These are phyloP conservation scores for Aphelenchoides fujianensis DNA, from an alignment of 1,140 invertebrate species.

Conservation along the genomic window DNA sequence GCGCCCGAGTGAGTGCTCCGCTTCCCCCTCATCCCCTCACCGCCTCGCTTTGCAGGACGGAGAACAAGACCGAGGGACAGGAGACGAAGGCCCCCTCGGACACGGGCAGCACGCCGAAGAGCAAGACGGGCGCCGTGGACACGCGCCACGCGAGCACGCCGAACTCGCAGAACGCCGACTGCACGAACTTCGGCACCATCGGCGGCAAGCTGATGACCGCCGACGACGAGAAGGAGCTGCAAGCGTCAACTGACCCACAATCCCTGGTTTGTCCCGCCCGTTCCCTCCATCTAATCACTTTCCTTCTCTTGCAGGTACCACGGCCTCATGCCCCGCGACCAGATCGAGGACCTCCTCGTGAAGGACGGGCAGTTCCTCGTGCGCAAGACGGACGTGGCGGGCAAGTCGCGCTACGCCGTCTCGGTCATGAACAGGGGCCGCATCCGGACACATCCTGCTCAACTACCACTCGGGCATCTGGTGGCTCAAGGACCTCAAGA, in stretches of 20 bases:
- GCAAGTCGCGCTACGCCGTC: constrained; percentile 27
- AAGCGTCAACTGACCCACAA: neutral
- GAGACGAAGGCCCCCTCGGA: neutral
- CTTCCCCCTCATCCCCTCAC: neutral
- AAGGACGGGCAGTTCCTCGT: constrained; percentile 35
- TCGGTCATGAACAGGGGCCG: constrained; percentile 19
- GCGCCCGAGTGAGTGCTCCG: neutral
- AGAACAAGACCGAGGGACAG: neutral
- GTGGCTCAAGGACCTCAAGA: constrained; percentile 27
- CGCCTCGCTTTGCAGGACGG: neutral
- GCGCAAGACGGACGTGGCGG: constrained; percentile 32
- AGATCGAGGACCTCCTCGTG: constrained; percentile 32
- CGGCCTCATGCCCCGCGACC: constrained; percentile 38
- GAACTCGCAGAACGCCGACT: neutral
- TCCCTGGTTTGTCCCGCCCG: too few species aligned
- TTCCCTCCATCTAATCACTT: too few species aligned
- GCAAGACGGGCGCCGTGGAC: neutral
- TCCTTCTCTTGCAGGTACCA: constrained; percentile 35
- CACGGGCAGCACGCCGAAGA: neutral
- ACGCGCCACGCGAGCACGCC: neutral
- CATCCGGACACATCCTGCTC: constrained; percentile 72
- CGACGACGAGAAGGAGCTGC: neutral
- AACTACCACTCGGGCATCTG: constrained; percentile 24
- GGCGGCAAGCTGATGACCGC: neutral
- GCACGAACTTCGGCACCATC: neutral